phyloP scores from a whole-genome alignment of 1,140 invertebrate genomes.

The Leptopilina boulardi region DNA sequence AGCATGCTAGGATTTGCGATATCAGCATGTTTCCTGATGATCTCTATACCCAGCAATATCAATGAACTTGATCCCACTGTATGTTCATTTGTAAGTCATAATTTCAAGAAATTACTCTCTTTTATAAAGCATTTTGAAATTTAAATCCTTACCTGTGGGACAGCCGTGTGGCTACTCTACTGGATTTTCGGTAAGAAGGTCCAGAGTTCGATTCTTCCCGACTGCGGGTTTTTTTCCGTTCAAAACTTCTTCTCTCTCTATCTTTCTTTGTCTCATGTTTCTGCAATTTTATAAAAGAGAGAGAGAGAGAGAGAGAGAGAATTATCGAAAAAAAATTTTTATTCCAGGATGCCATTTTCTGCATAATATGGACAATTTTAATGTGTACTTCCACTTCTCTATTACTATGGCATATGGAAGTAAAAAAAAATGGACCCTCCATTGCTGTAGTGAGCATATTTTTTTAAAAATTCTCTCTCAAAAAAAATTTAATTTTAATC shows the following conservation, averaged over 20 bases:
- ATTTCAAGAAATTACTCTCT: too few species aligned
- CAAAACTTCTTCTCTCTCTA: too few species aligned
- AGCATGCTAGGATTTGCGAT: conserved; percentile 18
- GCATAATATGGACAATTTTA: background rate
- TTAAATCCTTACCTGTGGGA: too few species aligned
- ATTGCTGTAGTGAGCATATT: background rate
- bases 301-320: too few species aligned
- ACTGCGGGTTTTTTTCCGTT: too few species aligned
- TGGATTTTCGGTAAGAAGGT: too few species aligned
- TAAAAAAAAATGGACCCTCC: conserved; percentile 17
- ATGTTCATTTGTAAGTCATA: background rate
- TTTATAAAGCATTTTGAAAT: too few species aligned
- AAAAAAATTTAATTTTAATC: background rate
- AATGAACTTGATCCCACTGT: conserved; percentile 12
- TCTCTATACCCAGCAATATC: background rate
- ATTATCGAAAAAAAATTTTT: background rate
- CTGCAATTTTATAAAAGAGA: too few species aligned
- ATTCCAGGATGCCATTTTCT: background rate
- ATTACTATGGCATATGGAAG: conserved; percentile 2
- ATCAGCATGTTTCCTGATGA: conserved; percentile 20
- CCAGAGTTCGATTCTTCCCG: too few species aligned
- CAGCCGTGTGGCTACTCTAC: too few species aligned
- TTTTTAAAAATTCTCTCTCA: background rate
- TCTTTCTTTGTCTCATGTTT: too few species aligned
- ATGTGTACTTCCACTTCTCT: background rate